phyloP scores from a whole-genome alignment of 2,888 invertebrate species.

The Clivina fossor region DNA sequence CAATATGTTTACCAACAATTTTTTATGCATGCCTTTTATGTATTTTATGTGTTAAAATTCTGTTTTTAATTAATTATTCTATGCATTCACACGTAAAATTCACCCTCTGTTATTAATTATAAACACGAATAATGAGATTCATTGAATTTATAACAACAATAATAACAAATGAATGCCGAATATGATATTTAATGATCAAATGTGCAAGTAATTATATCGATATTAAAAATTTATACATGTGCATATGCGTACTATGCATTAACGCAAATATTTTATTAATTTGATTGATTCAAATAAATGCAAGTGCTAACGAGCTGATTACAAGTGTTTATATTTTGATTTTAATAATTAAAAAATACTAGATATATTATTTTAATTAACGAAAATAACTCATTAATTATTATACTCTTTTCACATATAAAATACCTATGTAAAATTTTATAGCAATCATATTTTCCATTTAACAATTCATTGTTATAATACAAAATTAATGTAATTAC shows the following conservation, averaged over 20 bases:
- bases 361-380: too few species aligned
- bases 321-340: background rate
- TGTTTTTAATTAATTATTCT: background rate
- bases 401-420: too few species aligned
- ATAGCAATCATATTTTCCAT: too few species aligned
- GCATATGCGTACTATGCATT: too few species aligned
- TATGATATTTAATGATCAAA: background rate
- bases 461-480: too few species aligned
- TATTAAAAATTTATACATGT: background rate
- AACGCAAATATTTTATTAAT: background rate
- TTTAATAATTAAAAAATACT: too few species aligned
- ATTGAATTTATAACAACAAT: background rate
- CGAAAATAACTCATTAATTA: too few species aligned
- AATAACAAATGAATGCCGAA: background rate
- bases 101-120: background rate
- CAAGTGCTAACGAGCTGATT: background rate
- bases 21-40: too few species aligned
- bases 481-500: too few species aligned
- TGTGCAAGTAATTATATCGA: background rate
- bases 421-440: too few species aligned
- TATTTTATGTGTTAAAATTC: too few species aligned
- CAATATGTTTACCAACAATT: too few species aligned
- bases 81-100: background rate
- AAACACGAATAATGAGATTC: background rate
- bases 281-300: background rate